These are phyloP conservation scores for Brachyptera putata DNA, from an alignment of 2,888 invertebrate species.

Conservation along the genomic window DNA sequence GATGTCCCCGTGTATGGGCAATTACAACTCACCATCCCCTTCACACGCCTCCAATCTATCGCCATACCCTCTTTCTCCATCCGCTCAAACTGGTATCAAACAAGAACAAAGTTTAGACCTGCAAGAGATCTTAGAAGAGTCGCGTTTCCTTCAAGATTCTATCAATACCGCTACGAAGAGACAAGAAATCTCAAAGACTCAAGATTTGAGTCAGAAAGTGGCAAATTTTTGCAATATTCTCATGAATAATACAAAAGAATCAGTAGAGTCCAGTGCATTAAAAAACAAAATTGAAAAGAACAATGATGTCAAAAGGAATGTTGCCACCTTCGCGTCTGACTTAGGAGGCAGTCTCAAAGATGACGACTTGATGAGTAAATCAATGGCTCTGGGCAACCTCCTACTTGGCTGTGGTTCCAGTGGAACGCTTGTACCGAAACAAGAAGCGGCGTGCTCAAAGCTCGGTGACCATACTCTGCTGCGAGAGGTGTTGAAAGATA, in stretches of 20 bases:
- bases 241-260: constrained; percentile 6
- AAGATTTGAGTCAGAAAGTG: constrained; percentile 13
- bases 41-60: constrained; percentile 22
- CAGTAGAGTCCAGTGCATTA: neutral
- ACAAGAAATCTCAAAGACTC: constrained; percentile 8
- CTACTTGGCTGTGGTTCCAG: constrained; percentile 27
- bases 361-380: constrained; percentile 17
- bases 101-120: constrained; percentile 61
- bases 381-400: constrained; percentile 21
- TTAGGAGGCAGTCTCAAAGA: neutral
- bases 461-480: constrained; percentile 63
- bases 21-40: constrained; percentile 23
- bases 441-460: constrained; percentile 32
- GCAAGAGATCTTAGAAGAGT: constrained; percentile 56
- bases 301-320: neutral
- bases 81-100: constrained; percentile 41
- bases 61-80: constrained; percentile 34
- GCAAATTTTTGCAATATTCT: constrained; percentile 21
- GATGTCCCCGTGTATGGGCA: constrained; percentile 11
- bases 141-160: constrained; percentile 50
- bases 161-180: constrained; percentile 26
- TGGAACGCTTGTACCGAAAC: constrained; percentile 30
- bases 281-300: neutral
- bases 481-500: constrained; percentile 76
- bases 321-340: neutral